phyloP scores from a whole-genome alignment of 2,888 invertebrate genomes.

The Lymantria monacha region DNA sequence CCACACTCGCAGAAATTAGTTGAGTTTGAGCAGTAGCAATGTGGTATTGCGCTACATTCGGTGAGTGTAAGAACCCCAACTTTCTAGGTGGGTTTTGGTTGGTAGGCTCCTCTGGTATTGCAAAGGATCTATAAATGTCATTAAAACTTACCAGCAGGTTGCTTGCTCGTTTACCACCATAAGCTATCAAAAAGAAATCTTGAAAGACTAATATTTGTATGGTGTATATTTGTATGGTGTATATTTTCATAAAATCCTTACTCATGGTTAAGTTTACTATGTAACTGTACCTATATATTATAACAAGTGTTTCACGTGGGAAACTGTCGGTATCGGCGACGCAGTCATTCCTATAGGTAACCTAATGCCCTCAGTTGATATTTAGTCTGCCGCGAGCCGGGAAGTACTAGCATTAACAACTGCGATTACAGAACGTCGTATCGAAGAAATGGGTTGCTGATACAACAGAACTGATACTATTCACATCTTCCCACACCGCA shows the following conservation, averaged over 20 bases:
- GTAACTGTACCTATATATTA: background rate
- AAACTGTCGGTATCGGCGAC: constrained; percentile 32
- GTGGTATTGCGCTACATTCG: no score
- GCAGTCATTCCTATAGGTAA: constrained; percentile 40
- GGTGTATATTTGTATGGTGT: background rate
- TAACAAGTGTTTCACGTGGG: constrained; percentile 42
- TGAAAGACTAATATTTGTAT: no score
- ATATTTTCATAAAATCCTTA: background rate
- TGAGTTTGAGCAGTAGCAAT: no score
- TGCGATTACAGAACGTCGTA: constrained; percentile 26
- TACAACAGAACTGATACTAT: constrained; percentile 25
- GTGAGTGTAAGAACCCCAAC: no score
- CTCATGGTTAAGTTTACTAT: background rate
- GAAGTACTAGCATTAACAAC: constrained; percentile 33
- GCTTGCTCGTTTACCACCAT: no score
- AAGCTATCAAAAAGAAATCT: no score
- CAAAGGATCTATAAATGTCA: no score
- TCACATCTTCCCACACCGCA: constrained; percentile 29
- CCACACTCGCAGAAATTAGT: no score
- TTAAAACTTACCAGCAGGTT: no score
- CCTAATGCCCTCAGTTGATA: constrained; percentile 38
- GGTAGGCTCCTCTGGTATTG: no score
- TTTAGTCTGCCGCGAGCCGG: constrained; percentile 43
- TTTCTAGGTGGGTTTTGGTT: no score
- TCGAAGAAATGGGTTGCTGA: constrained; percentile 35